Conservation (phyloP, 2,113 vertebrate genomes). For the Uropsilus gracilis region DNA sequence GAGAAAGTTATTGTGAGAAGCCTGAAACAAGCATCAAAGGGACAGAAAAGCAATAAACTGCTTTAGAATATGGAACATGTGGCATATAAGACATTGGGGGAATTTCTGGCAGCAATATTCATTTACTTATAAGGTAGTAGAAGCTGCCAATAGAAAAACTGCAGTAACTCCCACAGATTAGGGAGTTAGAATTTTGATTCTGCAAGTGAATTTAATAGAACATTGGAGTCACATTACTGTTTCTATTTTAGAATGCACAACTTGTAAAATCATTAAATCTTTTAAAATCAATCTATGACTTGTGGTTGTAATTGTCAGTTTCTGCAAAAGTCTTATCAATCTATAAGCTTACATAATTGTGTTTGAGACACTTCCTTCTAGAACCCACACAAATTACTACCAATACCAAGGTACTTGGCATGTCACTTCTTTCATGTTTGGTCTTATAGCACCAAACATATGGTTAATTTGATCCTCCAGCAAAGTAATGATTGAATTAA, state of each 20-base stretch:
- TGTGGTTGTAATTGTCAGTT: slow-evolving; percentile 60
- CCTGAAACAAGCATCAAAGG: neutral
- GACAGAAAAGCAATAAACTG: neutral
- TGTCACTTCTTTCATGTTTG: neutral
- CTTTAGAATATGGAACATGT: neutral
- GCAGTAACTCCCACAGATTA: neutral
- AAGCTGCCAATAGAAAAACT: neutral
- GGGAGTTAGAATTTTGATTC: neutral
- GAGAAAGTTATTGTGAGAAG: neutral
- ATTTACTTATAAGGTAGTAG: neutral
- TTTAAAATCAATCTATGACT: slow-evolving; percentile 51
- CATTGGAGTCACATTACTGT: neutral
- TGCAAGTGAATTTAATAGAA: neutral
- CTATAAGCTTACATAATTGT: slow-evolving; percentile 40
- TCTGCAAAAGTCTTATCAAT: slow-evolving; percentile 46
- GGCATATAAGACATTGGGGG: neutral
- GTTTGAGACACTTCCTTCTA: slow-evolving; percentile 32
- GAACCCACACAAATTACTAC: slow-evolving; percentile 29
- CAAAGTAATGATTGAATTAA: slow-evolving; percentile 60
- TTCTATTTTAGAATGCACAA: slow-evolving; percentile 41
- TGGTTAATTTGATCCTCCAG: slow-evolving; percentile 47
- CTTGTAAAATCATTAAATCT: slow-evolving; percentile 59
- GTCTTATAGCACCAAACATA: slow-evolving; percentile 42
- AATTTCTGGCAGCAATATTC: neutral
- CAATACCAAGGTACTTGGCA: slow-evolving; percentile 21